Percentiles rank a stretch among this genome's conserved stretches.
Evolutionary conservation across 2,113 vertebrate genomes (phyloP).

Genomic region (Otolemur garnettii): DNA sequence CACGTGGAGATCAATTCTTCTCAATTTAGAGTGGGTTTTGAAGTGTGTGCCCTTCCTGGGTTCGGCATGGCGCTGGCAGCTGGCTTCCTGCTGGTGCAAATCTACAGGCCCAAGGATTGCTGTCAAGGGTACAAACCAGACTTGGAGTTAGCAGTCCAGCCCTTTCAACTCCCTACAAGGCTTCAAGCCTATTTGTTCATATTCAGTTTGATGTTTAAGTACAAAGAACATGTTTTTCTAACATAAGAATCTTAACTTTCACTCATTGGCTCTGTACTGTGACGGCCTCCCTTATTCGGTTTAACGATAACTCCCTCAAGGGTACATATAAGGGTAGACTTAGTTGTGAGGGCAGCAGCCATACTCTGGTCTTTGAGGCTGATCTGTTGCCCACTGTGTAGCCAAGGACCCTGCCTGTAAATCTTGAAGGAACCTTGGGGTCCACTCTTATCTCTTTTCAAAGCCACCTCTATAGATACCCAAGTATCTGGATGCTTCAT

Average conservation of each 20-base stretch:
- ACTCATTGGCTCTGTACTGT: not conserved
- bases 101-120: not conserved
- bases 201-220: not conserved
- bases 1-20: not conserved
- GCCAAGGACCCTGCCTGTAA: not conserved
- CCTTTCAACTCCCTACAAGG: not conserved
- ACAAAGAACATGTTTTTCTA: not conserved
- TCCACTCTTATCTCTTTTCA: not conserved
- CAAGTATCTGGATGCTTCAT: not conserved
- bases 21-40: conserved; percentile 15
- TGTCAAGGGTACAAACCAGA: not conserved
- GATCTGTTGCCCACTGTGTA: not conserved
- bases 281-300: not conserved
- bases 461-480: not conserved
- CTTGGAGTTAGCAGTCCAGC: not conserved
- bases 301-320: not conserved
- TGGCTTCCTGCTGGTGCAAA: not conserved
- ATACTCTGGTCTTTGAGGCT: not conserved
- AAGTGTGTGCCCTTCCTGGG: not conserved
- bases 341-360: not conserved
- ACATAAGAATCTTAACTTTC: not conserved
- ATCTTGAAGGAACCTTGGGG: not conserved
- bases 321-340: not conserved
- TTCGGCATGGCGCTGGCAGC: not conserved
- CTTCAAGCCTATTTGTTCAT: not conserved